Evolutionary conservation across 1,140 invertebrate species (phyloP).

Genomic region (Drosophila pseudoobscura): DNA sequence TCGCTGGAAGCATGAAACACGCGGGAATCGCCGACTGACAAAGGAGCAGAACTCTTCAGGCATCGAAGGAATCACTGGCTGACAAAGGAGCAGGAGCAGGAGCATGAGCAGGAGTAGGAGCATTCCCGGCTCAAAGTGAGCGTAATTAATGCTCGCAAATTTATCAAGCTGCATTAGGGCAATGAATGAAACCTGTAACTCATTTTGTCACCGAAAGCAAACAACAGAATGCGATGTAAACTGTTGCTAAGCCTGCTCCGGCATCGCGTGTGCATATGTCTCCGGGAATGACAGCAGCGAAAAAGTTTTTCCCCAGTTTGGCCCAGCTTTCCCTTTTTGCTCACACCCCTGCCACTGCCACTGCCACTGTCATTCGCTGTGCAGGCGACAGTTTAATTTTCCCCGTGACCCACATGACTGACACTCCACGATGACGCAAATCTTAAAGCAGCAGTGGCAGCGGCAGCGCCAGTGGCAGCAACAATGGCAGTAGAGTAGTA

Average conservation of each 20-base stretch:
- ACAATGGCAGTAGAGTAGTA: slow-evolving; percentile 42
- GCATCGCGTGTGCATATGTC: slow-evolving; percentile 53
- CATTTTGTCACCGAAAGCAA: slow-evolving; percentile 75
- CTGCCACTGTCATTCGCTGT: background rate
- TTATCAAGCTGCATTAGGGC: slow-evolving; percentile 77
- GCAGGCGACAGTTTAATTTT: slow-evolving; percentile 52
- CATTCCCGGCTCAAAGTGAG: slow-evolving; percentile 39
- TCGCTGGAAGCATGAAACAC: background rate
- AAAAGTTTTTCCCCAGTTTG: slow-evolving; percentile 33
- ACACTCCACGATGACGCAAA: slow-evolving; percentile 70
- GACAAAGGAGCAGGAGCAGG: slow-evolving; percentile 18
- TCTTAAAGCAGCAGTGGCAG: slow-evolving; percentile 59
- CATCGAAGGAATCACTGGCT: slow-evolving; percentile 17
- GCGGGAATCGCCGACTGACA: background rate
- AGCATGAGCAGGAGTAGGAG: background rate
- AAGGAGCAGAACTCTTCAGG: slow-evolving; percentile 4
- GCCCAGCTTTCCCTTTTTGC: background rate
- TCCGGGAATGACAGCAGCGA: slow-evolving; percentile 39
- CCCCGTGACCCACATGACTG: slow-evolving; percentile 56
- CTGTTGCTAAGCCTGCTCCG: slow-evolving; percentile 68
- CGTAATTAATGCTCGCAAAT: slow-evolving; percentile 75
- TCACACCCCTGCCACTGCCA: background rate
- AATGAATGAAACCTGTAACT: slow-evolving; percentile 79
- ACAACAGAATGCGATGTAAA: slow-evolving; percentile 65
- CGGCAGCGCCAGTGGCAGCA: slow-evolving; percentile 1